Base-by-base conservation (phyloP, 2,888 invertebrate genomes). In the Ashinkailepas kermadecensis region DNA sequence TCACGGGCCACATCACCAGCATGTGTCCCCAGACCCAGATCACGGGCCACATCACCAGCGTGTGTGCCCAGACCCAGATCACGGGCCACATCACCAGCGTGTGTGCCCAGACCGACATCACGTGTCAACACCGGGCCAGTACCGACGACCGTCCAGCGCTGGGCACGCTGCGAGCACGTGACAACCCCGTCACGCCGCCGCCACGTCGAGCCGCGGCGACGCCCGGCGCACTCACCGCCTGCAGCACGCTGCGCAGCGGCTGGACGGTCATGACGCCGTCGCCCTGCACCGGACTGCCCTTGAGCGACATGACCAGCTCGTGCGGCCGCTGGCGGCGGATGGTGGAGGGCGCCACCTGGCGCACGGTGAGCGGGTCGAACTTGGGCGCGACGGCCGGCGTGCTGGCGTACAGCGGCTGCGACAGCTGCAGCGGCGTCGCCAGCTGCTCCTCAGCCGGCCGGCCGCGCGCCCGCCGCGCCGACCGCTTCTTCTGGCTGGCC, bases 361-460 rank as follows among this genome's bases (percentile, higher is more conserved):
- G 79, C 57, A 59, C 79, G 4, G 79, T 79, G n/a, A 18, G 57
- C 58, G 79, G 79, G 79, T 79, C 79, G 25, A 79, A 79, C 79
- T 79, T 79, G 79, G 79, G 79, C 58, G 58, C 58, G 6, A 79
- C 25, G 6, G 58, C 59, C 58, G 79, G 79, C 58, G 79, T 79
- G 25, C 56, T 54, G 79, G 58, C 57, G 56, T 4, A 56, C 21
- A 56, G 74, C 56, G 74, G 74, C 56, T 21, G 74, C 74, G 21
- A 56, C 74, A 56, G 56, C 56, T 74, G 74, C 74, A 21, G 21
- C 10, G 74, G 74, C 56, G 74, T 74, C 56, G 56, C 74, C 54
- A 74, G 54, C 9, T 10, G 59, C 2, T 59, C 12, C 9, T 54
- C 21, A 21, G 56, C 54, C 9, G 18, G 18, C 18, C 13, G 18